These are phyloP conservation scores for Paradisaea rubra DNA, from an alignment of 2,113 vertebrate genomes.

Conservation along the genomic window DNA sequence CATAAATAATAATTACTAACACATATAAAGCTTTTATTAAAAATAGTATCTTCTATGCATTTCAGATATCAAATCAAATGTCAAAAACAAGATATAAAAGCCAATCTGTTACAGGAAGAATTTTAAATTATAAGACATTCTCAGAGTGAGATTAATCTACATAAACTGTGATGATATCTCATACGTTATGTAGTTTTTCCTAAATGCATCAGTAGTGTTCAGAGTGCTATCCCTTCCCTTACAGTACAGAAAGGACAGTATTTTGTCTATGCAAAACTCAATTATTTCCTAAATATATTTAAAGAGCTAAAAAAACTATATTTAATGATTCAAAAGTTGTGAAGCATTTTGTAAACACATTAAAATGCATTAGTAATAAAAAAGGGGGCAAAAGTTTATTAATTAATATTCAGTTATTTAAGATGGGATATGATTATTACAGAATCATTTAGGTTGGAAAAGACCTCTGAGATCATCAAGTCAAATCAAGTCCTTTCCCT, in stretches of 20 bases:
- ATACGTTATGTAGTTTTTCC: not conserved
- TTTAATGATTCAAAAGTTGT: not conserved
- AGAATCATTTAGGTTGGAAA: not conserved
- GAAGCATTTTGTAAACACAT: not conserved
- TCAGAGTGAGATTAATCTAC: slow-evolving; percentile 12
- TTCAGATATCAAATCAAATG: not conserved
- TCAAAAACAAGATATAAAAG: not conserved
- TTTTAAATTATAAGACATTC: not conserved
- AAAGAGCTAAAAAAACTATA: not conserved
- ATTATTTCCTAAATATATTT: not conserved
- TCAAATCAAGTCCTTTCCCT: not conserved
- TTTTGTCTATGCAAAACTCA: not conserved
- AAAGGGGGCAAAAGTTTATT: not conserved
- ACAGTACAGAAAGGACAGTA: not conserved
- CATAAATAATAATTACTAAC: not conserved
- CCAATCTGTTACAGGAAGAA: not conserved
- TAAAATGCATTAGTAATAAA: not conserved
- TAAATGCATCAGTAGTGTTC: not conserved
- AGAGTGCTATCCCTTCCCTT: not conserved
- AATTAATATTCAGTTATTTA: not conserved
- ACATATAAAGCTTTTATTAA: not conserved
- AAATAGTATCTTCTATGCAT: not conserved
- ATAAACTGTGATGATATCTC: not conserved
- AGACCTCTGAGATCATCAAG: not conserved
- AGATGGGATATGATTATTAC: not conserved